Conservation (phyloP, 2,797 vertebrate species). For the Hirundo rustica region DNA sequence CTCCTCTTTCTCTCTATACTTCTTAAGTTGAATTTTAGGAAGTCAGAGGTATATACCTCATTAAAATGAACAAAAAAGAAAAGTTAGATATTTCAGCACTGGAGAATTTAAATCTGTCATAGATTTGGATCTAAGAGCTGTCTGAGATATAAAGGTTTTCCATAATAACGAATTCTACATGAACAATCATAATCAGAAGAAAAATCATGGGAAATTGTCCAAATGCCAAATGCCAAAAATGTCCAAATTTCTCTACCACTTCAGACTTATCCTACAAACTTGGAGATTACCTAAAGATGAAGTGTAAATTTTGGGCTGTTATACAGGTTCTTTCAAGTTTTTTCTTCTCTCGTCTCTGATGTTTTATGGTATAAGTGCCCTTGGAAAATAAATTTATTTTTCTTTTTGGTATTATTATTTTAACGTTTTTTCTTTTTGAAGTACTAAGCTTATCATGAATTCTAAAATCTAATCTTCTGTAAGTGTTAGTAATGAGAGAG, state of each 20-base stretch:
- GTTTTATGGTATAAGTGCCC: neutral
- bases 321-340: neutral
- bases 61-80: neutral
- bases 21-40: neutral
- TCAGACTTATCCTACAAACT: neutral
- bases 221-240: neutral
- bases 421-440: neutral
- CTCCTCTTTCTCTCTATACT: neutral
- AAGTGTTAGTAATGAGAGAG: neutral
- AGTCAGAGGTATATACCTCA: neutral
- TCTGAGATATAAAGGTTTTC: neutral
- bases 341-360: neutral
- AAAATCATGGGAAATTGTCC: neutral
- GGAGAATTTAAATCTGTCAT: neutral
- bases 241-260: neutral
- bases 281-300: neutral
- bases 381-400: neutral
- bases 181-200: neutral
- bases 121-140: neutral
- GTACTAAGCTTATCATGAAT: neutral
- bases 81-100: neutral
- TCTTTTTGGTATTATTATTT: neutral
- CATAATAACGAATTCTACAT: neutral
- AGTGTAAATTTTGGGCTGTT: neutral
- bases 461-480: conserved; percentile 33